Conservation (phyloP, 2,888 invertebrate species). For the Cerastoderma edule region DNA sequence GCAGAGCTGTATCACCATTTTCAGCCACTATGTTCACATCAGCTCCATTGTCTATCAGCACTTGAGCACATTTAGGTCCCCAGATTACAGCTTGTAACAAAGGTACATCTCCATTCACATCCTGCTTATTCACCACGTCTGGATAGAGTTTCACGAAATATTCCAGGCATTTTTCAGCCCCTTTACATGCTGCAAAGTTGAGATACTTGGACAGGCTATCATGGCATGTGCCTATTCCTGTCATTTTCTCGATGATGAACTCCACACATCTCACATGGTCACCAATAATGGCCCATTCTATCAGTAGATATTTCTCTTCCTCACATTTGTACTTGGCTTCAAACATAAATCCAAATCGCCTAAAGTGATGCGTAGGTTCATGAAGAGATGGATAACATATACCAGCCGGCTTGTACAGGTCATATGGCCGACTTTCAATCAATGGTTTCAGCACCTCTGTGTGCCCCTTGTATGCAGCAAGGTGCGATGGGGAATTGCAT, state of each 20-base stretch:
- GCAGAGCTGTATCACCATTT: constrained; percentile 88
- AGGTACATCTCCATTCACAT: constrained; percentile 90
- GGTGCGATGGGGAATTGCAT: constrained; percentile 90
- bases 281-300: constrained; percentile 81
- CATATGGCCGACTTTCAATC: constrained; percentile 89
- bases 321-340: constrained; percentile 80
- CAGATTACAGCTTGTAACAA: constrained; percentile 90
- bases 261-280: constrained; percentile 78
- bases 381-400: constrained; percentile 91
- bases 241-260: constrained; percentile 48
- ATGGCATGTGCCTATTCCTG: constrained; percentile 20
- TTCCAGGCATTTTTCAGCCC: constrained; percentile 84
- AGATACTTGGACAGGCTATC: constrained; percentile 56
- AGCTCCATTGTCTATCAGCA: constrained; percentile 87
- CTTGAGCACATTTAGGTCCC: constrained; percentile 88
- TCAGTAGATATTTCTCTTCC: constrained; percentile 71
- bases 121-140: constrained; percentile 70
- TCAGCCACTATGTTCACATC: constrained; percentile 88
- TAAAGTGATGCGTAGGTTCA: constrained; percentile 76
- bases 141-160: constrained; percentile 77
- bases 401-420: constrained; percentile 88
- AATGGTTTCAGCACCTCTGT: constrained; percentile 89
- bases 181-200: constrained; percentile 85
- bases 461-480: constrained; percentile 89
- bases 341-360: constrained; percentile 76